phyloP scores from a whole-genome alignment of 2,113 vertebrate species.

The Dolichotis patagonum region DNA sequence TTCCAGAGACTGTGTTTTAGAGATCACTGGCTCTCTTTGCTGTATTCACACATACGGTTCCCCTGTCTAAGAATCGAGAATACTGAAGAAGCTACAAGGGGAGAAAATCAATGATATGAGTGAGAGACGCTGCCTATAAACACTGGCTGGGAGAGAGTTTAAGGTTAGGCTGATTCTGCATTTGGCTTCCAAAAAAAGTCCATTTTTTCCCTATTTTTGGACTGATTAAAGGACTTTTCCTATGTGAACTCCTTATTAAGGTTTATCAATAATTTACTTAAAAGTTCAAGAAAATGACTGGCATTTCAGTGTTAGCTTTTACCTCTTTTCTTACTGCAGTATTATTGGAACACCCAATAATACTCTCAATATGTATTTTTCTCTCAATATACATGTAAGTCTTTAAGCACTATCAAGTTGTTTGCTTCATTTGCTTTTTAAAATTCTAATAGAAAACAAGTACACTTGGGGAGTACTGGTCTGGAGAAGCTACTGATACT shows the following conservation, averaged over 20 bases:
- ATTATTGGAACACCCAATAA: neutral
- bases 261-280: slow-evolving; percentile 67
- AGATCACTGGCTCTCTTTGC: neutral
- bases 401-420: slow-evolving; percentile 7
- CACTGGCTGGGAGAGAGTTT: neutral
- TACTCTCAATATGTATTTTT: neutral
- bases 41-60: neutral
- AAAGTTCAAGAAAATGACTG: slow-evolving; percentile 65
- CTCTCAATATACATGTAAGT: neutral
- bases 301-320: neutral
- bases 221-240: slow-evolving; percentile 55
- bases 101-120: fast-evolving
- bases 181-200: slow-evolving; percentile 19
- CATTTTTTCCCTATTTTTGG: slow-evolving; percentile 43
- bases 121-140: neutral
- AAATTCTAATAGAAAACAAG: neutral
- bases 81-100: neutral
- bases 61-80: neutral
- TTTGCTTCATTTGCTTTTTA: neutral
- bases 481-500: neutral
- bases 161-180: slow-evolving; percentile 49
- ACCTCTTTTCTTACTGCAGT: neutral
- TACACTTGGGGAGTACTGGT: neutral
- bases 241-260: slow-evolving; percentile 36
- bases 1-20: neutral